Base-by-base conservation (phyloP, 2,797 vertebrate species). In the Protosalanx chinensis region DNA sequence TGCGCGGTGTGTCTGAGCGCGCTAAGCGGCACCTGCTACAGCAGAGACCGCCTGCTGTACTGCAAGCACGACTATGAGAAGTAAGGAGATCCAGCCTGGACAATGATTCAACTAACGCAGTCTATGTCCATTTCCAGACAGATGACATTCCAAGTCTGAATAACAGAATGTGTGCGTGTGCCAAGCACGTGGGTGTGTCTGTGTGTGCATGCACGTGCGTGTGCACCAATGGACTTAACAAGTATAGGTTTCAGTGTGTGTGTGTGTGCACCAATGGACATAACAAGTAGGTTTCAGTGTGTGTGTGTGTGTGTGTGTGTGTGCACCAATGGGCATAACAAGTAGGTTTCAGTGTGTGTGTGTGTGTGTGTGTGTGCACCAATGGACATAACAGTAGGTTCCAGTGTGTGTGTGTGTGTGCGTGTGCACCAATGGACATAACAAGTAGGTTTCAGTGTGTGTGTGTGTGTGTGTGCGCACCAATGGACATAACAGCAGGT, bases 31-130 rank as follows among this genome's bases (percentile, higher is more conserved):
- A 95, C 93, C 74, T 96, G 95, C 87, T 96, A 95, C 90, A 94
- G 92, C 68, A 92, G 94, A 64, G 93, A 96, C 88, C 92, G 93
- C 23, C 92, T 93, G 81, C 93, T 96, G 18, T 96, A 96, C 90
- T 96, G 95, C 92, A 95, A 95, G 61, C 95, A 94, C 46, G 95
- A 96, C 91, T 96, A 96, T 64, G 94, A 96, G 76, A 96, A 96
- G 95, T 96, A 93, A 93, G 94, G 10, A 71, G 18, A 16, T 32
- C 37, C n/a, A 2, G 13, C 5, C 10, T 12, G 10, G 13, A 46
- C 10, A 12, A 46, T 46, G 35, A 10, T 46, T 46, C 3, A 13
- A 46, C 41, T 12, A 46, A 46, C 10, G 35, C 10, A 37, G 6
- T 37, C 35, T 3, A 46, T 13, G 10, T 46, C 37, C 37, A 41